A percentile compares a stretch with the other conserved stretches of the same genome.
Conservation (phyloP, 2,113 vertebrate genomes). For the Tauraco erythrolophus region DNA sequence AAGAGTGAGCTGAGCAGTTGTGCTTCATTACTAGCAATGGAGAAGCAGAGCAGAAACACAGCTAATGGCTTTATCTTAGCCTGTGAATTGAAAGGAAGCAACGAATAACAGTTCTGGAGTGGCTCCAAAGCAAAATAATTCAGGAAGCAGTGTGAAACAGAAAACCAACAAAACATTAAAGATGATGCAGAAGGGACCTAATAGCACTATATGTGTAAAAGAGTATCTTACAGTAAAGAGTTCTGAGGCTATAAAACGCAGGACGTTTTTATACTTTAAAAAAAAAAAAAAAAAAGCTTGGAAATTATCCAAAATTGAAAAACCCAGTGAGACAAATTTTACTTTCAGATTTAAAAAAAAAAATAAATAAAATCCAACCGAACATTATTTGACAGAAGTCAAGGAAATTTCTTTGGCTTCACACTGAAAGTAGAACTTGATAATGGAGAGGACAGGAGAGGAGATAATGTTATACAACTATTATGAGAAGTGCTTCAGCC, state of each 20-base stretch:
- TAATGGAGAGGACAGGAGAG: neutral
- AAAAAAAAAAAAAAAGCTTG: neutral
- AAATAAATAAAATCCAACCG: neutral
- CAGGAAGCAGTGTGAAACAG: neutral
- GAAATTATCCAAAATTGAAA: neutral
- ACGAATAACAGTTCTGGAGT: neutral
- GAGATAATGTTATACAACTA: neutral
- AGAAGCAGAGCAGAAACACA: neutral
- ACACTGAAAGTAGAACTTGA: neutral
- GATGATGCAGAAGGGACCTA: neutral
- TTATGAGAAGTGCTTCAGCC: neutral
- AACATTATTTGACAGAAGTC: neutral
- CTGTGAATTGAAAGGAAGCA: neutral
- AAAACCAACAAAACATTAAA: neutral
- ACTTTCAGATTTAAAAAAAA: neutral
- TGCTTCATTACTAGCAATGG: neutral
- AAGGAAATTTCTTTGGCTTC: neutral
- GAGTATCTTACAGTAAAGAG: neutral
- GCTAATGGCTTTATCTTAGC: neutral
- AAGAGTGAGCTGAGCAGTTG: neutral
- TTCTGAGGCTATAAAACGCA: neutral
- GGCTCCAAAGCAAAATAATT: neutral
- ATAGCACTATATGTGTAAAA: neutral
- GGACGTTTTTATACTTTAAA: neutral
- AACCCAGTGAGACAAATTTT: neutral